Percentiles rank a stretch among this genome's conserved stretches.
Evolutionary conservation across 2,888 invertebrate species (phyloP).

Genomic region (Melieria omissa): DNA sequence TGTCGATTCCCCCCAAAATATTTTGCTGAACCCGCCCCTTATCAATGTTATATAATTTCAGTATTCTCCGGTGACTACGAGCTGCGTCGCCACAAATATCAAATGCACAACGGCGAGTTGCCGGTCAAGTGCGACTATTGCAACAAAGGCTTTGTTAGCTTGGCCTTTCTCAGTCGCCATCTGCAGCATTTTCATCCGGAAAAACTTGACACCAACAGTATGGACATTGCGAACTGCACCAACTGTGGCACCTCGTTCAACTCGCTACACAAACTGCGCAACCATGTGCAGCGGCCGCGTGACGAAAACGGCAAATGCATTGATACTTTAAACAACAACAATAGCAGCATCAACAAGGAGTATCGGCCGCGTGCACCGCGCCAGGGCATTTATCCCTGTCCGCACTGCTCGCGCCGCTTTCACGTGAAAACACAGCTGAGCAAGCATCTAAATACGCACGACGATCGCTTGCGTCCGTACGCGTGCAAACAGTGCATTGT

Average conservation of each 20-base stretch:
- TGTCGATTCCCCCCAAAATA: too few species aligned
- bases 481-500: conserved; percentile 43
- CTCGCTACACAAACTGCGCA: conserved; percentile 42
- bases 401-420: conserved; percentile 45
- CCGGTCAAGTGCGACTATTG: conserved; percentile 46
- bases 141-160: conserved; percentile 46
- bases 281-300: conserved; percentile 41
- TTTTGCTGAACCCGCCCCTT: too few species aligned
- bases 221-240: conserved; percentile 20
- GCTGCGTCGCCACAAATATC: conserved; percentile 45
- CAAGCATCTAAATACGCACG: conserved; percentile 47
- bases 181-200: conserved; percentile 43
- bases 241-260: conserved; percentile 35
- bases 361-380: conserved; percentile 2
- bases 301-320: conserved; percentile 42
- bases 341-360: not conserved
- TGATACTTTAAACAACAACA: not conserved
- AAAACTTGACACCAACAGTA: conserved; percentile 19
- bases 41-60: conserved; percentile 12
- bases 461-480: conserved; percentile 37
- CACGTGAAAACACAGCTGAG: conserved; percentile 43
- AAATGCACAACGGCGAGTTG: conserved; percentile 41
- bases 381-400: conserved; percentile 43
- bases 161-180: conserved; percentile 46
- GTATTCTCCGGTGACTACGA: conserved; percentile 43